Evolutionary conservation across 1,140 invertebrate species (phyloP), one percentile per base, ranked within the genome.

Genomic region (Samia ricini): DNA sequence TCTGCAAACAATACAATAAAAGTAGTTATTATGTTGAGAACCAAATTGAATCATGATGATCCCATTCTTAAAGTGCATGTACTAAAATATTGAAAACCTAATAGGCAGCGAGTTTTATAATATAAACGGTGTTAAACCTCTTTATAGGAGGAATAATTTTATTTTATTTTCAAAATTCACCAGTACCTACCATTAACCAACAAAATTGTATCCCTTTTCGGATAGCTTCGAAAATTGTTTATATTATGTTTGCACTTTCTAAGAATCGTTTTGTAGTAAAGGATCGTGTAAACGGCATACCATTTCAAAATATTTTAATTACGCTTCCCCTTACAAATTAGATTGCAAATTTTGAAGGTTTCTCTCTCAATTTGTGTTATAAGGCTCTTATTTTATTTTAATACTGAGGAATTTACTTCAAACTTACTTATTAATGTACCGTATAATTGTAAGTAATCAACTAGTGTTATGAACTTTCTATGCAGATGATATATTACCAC

Each of bases 221-320:
- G 15, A 52, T 8, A 52, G 22, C 33, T 12, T 12, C 7, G 22
- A 15, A 55, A 55, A 55, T 55, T 55, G 52, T 55, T 55, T 55
- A 55, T 55, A 21, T 52, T 55, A 12, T 55, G 22, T 55, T 55
- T 55, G 18, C 56, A 36, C 20, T 15, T 56, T 56, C 29, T 5
- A 12, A 33, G 26, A 56, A 21, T 21, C 29, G 29, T 57, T 26
- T 57, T 29, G 26, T 52, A 52, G 7, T 19, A 59, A 59, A 23
- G 20, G 57, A 18, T 59, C 36, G 15, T 33, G 51, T 51, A 65
- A 68, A 61, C 56, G 58, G 60, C 52, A 42, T 60, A 42, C 29
- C 63, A 64, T 68, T 73, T 67, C 60, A 64, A 72, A 73, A 72
- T 67, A 70, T 70, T 70, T 70, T 70, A 49, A 29, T 59, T 62